Evolutionary conservation across 2,888 invertebrate genomes (phyloP), one percentile per base, ranked within the genome.

Genomic region (Heteropelma amictum): DNA sequence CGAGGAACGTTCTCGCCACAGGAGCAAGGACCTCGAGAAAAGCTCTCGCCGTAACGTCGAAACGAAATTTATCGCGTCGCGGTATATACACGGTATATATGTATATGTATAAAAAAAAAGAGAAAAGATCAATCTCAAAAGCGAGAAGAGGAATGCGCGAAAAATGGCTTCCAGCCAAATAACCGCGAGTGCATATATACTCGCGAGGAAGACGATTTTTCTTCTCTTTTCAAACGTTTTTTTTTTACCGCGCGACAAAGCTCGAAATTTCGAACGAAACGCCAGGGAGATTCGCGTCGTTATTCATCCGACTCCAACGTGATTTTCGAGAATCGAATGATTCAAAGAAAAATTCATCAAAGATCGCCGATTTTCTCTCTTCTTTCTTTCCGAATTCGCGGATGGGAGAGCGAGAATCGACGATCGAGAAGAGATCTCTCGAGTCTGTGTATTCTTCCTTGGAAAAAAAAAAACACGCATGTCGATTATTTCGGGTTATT

Each of bases 11-110:
- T 61, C 33, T 61, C 63, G 35, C 65, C 67, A 63, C 76, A 69
- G 69, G 81, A 64, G 63, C 7, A 51, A 33, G 14, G 47, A 38
- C 63, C 38, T 21, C 40, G 30, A 49, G 64, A 64, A 64, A 35
- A 64, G 28, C 40, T 30, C 53, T 14, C 35, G 19, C 17, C 33
- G 12, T 45, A 51, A 12, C 35, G 30, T 64, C 71, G 64, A 64
- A 58, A 42, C 40, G 42, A 35, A 58, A 58, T 68, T 69, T 58
- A 69, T 69, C 7, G 28, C 42, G 49, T 21, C 23, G 28, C 14
- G n/a, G 35, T 54, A 60, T 61, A 30, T 35, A 51, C 3, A 33
- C n/a, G n/a, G n/a, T 10, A 33, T 10, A 33, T 4, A 30, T 4
- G 10, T 4, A 30, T 4, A 30, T 4, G 10, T 4, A 30, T 4